phyloP scores from a whole-genome alignment of 2,113 vertebrate genomes.

The Zapus hudsonius region DNA sequence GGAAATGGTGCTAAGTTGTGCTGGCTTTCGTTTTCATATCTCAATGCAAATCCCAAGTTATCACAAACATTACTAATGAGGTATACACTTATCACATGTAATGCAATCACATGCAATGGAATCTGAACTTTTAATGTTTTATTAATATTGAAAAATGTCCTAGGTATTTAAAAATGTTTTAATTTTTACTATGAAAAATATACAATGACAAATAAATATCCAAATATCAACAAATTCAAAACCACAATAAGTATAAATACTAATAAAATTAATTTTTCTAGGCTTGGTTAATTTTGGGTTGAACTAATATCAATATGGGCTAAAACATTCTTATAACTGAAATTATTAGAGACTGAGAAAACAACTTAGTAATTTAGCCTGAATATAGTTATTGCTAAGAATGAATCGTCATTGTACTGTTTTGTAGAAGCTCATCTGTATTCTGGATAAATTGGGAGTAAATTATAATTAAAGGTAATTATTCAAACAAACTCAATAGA shows the following conservation, averaged over 20 bases:
- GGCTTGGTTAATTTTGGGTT: not conserved
- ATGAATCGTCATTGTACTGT: not conserved
- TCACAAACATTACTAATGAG: not conserved
- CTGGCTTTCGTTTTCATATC: not conserved
- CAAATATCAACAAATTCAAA: not conserved
- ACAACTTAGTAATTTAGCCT: not conserved
- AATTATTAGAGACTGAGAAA: not conserved
- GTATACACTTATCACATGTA: not conserved
- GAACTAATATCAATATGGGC: not conserved
- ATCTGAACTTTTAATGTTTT: not conserved
- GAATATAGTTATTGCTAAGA: not conserved
- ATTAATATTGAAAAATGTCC: constrained; percentile 8
- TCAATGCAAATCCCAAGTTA: not conserved
- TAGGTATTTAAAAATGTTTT: not conserved
- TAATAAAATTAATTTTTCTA: not conserved
- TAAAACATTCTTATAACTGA: constrained; percentile 30
- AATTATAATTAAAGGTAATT: constrained; percentile 1
- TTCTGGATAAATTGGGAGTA: not conserved
- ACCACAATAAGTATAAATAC: not conserved
- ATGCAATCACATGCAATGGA: too few species aligned
- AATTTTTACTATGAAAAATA: constrained; percentile 8
- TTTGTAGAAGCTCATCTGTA: not conserved
- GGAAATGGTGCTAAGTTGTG: not conserved
- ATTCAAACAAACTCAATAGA: not conserved
- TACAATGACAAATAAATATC: not conserved